These are phyloP conservation scores for Channa striata DNA, from an alignment of 2,797 vertebrate genomes.

Conservation along the genomic window DNA sequence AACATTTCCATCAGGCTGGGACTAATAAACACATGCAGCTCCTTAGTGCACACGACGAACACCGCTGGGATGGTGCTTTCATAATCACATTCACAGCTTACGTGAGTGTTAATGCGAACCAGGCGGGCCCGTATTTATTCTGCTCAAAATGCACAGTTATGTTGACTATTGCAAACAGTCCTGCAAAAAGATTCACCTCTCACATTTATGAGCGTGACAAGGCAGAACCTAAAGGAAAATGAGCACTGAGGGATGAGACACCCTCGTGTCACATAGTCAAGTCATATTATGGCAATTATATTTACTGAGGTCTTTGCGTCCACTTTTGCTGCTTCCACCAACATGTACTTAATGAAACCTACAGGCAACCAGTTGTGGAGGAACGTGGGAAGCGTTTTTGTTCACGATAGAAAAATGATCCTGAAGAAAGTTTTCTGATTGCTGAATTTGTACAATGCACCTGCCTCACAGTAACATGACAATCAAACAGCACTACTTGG, in stretches of 20 bases:
- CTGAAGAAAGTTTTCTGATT: no score
- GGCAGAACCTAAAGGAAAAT: background rate
- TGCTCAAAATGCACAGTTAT: constrained; percentile 22
- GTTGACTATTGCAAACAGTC: constrained; percentile 5
- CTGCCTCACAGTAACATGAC: no score
- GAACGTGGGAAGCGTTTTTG: no score
- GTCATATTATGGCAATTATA: no score
- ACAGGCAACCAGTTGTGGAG: no score
- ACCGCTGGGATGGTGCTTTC: constrained; percentile 39
- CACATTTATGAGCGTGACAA: background rate
- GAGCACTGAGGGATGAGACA: background rate
- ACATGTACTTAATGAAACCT: no score
- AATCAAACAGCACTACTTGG: no score
- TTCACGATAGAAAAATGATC: no score
- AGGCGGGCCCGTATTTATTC: constrained; percentile 30
- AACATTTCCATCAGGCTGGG: constrained; percentile 55
- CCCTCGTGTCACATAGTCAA: no score
- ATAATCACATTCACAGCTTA: constrained; percentile 61
- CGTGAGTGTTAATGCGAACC: constrained; percentile 50
- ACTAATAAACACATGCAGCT: constrained; percentile 51
- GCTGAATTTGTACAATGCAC: no score
- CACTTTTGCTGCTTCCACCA: no score
- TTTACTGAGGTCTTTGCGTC: no score
- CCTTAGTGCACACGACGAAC: constrained; percentile 40
- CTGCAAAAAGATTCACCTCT: background rate